Evolutionary conservation across 2,888 invertebrate genomes (phyloP).

Genomic region (Amblyteles armatorius): DNA sequence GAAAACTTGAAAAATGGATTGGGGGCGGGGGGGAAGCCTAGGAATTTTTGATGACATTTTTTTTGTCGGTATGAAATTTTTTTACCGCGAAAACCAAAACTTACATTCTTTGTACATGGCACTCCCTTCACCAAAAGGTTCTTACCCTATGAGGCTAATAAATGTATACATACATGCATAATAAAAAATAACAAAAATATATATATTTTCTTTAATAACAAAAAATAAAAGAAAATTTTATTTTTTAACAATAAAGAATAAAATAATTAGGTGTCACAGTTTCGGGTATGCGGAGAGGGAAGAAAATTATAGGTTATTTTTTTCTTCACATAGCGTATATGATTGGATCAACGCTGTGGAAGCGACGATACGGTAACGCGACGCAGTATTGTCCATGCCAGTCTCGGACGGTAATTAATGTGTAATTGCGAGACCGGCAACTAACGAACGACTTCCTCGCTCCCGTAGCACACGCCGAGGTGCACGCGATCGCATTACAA

Average conservation of each 20-base stretch:
- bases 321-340: background rate
- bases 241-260: background rate
- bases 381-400: background rate
- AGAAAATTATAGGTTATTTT: background rate
- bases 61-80: too few relatives aligned
- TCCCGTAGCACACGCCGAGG: slow-evolving; percentile 38
- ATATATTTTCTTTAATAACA: too few relatives aligned
- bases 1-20: too few relatives aligned
- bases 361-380: slow-evolving; percentile 9
- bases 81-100: too few relatives aligned
- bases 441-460: slow-evolving; percentile 58
- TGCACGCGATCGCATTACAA: slow-evolving; percentile 4
- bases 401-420: slow-evolving; percentile 58
- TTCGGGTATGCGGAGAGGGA: slow-evolving; percentile 21
- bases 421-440: slow-evolving; percentile 44
- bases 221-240: too few relatives aligned
- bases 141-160: too few relatives aligned
- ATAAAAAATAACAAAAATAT: too few relatives aligned
- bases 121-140: too few relatives aligned
- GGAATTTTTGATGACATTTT: too few relatives aligned
- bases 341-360: slow-evolving; percentile 1
- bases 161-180: too few relatives aligned
- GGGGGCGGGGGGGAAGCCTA: too few relatives aligned
- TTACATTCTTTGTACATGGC: too few relatives aligned
- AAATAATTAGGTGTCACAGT: slow-evolving; percentile 11